phyloP scores from a whole-genome alignment of 2,888 invertebrate species.

The Aleiodes testaceus region DNA sequence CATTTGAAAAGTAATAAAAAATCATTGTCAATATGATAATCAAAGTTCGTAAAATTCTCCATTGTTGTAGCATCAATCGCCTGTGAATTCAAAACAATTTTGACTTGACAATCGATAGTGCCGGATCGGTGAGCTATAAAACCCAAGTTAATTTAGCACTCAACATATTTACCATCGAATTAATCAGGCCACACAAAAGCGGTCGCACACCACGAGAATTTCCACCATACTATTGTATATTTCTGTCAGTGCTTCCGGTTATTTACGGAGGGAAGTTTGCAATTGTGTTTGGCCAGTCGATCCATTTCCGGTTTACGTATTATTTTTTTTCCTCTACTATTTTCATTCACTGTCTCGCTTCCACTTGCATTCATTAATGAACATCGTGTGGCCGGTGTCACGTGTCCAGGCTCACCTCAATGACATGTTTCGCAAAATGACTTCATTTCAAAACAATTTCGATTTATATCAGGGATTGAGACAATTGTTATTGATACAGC shows the following conservation, averaged over 20 bases:
- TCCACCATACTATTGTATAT: conserved; percentile 49
- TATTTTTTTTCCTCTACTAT: conserved; percentile 16
- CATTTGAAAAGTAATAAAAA: too few species aligned
- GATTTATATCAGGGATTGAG: conserved; percentile 51
- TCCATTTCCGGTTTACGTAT: conserved; percentile 62
- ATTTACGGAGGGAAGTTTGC: conserved; percentile 67
- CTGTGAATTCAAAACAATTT: conserved; percentile 8
- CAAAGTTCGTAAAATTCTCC: not conserved
- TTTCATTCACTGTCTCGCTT: conserved; percentile 6
- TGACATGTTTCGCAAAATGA: conserved; percentile 41
- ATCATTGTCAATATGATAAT: too few species aligned
- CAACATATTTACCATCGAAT: conserved; percentile 63
- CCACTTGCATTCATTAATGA: not conserved
- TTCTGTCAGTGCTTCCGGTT: conserved; percentile 61
- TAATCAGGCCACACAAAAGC: conserved; percentile 64
- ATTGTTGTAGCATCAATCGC: not conserved
- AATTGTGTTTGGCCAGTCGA: conserved; percentile 66
- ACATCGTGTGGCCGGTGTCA: conserved; percentile 26
- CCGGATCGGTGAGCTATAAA: conserved; percentile 53
- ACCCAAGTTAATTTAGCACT: conserved; percentile 60
- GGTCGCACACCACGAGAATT: conserved; percentile 55
- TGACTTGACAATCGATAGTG: conserved; percentile 50
- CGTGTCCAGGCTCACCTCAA: conserved; percentile 38
- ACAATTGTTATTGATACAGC: conserved; percentile 2
- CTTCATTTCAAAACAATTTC: conserved; percentile 46